A percentile compares a stretch with the other conserved stretches of the same genome.
Evolutionary conservation across 2,888 invertebrate genomes (phyloP).

Genomic region (Trimorus sp.): DNA sequence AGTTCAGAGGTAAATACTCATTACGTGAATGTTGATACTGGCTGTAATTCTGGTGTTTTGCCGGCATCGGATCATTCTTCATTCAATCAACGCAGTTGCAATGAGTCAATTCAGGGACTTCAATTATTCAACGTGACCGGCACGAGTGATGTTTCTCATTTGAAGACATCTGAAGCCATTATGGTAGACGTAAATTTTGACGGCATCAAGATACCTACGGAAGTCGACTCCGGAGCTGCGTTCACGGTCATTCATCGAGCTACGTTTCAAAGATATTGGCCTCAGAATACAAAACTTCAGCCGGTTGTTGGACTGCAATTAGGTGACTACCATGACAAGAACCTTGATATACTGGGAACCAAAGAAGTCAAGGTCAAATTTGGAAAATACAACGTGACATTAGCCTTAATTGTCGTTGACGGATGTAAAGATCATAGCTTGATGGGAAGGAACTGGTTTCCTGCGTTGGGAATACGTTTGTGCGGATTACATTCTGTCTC

Average conservation of each 20-base stretch:
- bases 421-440: conserved; percentile 13
- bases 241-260: background rate
- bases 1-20: background rate
- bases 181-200: background rate
- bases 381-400: background rate
- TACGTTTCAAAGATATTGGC: background rate
- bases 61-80: too few relatives aligned
- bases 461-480: background rate
- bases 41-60: too few relatives aligned
- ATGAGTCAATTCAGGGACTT: too few relatives aligned
- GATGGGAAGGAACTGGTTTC: conserved; percentile 18
- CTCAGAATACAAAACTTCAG: background rate
- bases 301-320: too few relatives aligned
- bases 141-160: too few relatives aligned
- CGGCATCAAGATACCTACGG: background rate
- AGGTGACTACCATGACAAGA: too few relatives aligned
- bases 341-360: too few relatives aligned
- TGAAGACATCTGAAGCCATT: background rate
- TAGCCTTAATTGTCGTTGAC: conserved; percentile 4
- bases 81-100: too few relatives aligned
- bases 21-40: background rate
- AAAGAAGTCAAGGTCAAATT: background rate
- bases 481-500: background rate
- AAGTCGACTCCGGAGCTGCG: background rate
- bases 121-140: too few relatives aligned